phyloP scores from a whole-genome alignment of 2,888 invertebrate species.

The Diachrysia chrysitis region DNA sequence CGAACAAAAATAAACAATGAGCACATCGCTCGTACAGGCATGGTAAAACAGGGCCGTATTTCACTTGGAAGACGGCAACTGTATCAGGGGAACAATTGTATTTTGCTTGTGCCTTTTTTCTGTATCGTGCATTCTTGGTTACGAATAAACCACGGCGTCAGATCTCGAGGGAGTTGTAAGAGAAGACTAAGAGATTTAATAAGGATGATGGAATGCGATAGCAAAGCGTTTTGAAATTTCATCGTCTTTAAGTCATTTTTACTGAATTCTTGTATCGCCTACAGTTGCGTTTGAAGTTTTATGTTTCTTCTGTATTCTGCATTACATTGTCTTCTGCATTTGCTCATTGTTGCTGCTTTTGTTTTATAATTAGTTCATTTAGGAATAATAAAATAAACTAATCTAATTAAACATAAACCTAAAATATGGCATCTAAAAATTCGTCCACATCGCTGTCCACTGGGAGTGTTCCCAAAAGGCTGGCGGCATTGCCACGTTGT shows the following conservation, averaged over 20 bases:
- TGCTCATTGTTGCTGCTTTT: too few relatives aligned
- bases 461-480: too few relatives aligned
- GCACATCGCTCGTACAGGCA: slow-evolving; percentile 26
- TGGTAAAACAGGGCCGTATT: slow-evolving; percentile 31
- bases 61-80: slow-evolving; percentile 23
- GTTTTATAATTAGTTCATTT: too few relatives aligned
- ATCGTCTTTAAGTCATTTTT: not conserved
- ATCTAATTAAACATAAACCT: too few relatives aligned
- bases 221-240: not conserved
- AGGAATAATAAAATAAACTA: too few relatives aligned
- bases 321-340: too few relatives aligned
- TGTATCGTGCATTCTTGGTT: slow-evolving; percentile 26
- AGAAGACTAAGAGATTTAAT: slow-evolving; percentile 39
- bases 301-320: not conserved
- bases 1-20: slow-evolving; percentile 57
- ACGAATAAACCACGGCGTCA: slow-evolving; percentile 29
- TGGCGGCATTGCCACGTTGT: too few relatives aligned
- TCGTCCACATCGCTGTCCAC: too few relatives aligned
- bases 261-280: not conserved
- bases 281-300: not conserved
- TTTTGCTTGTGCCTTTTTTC: slow-evolving; percentile 38
- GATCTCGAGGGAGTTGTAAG: slow-evolving; percentile 31
- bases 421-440: too few relatives aligned
- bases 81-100: slow-evolving; percentile 43
- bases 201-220: slow-evolving; percentile 32